Evolutionary conservation across 2,113 vertebrate species (phyloP).

Genomic region (Xenus cinereus): DNA sequence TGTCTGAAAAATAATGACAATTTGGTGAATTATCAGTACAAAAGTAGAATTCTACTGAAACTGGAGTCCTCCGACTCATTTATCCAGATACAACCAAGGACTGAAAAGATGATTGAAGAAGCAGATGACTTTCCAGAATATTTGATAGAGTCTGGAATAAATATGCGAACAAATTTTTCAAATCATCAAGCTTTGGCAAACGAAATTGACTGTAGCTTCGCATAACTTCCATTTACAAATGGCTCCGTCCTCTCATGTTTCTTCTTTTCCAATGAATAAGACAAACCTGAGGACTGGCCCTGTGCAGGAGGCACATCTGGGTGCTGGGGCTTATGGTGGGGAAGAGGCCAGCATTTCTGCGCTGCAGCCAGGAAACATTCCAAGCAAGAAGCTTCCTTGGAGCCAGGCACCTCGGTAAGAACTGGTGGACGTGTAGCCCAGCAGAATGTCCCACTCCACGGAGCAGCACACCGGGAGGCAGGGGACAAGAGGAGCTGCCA

Average conservation of each 20-base stretch:
- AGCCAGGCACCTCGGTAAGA: not conserved
- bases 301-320: not conserved
- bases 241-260: not conserved
- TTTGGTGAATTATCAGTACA: not conserved
- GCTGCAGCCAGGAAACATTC: not conserved
- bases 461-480: not conserved
- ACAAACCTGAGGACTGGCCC: not conserved
- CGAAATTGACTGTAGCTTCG: slow-evolving; percentile 20
- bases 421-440: not conserved
- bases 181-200: slow-evolving; percentile 30
- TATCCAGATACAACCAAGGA: not conserved
- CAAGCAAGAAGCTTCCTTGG: not conserved
- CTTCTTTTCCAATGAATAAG: not conserved
- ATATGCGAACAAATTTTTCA: not conserved
- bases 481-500: not conserved
- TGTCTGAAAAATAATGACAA: not conserved
- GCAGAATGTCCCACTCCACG: not conserved
- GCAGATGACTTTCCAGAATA: slow-evolving; percentile 34
- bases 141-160: slow-evolving; percentile 40
- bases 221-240: slow-evolving; percentile 28
- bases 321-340: not conserved
- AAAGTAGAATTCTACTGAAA: not conserved
- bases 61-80: not conserved
- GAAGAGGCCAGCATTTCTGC: not conserved
- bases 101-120: slow-evolving; percentile 14